Base-by-base conservation (phyloP, 1,140 invertebrate species). In the Drosophila nigrodunni region DNA sequence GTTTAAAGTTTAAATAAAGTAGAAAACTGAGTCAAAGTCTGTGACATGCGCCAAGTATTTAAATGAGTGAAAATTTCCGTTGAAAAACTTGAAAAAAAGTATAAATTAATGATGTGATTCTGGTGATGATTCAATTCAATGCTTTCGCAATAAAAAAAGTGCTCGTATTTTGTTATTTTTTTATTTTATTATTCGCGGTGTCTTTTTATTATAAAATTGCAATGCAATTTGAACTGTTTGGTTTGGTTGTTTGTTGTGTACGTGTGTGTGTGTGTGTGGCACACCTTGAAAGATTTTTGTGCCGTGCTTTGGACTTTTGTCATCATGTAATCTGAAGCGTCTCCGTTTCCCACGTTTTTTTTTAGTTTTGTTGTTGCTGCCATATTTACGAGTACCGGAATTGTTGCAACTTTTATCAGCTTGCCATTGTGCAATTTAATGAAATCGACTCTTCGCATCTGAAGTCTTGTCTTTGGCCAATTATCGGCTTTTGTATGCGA, bases 71-170 rank as follows among this genome's bases (percentile, higher is more conserved):
- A 68, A 82, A 69, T 9, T 43, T 11, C 5, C 54, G 54, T 44
- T 9, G 15, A 25, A 25, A 47, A 15, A 67, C 25, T 30, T 30
- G 25, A 30, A 60, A 68, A 49, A 67, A n/a, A n/a, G 7, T 43
- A 44, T 8, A 34, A 30, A 70, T 8, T 10, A 21, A 55, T 54
- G 39, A 39, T 54, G 55, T 43, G 52, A 68, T 50, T 37, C 25
- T 77, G 80, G 34, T 77, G 80, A 87, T 87, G 83, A 88, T 88
- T 88, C 85, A 88, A 87, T 87, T 87, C 55, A 76, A 76, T 59
- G 59, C 30, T 52, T 35, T 60, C 58, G 66, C 54, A 62, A 57
- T 64, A 15, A 6, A 13, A 6, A 13, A 15, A 46, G 43, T n/a
- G 8, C 15, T 47, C 25, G 49, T 66, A 58, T 75, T 69, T 60